Base-by-base conservation (phyloP, 1,140 invertebrate genomes). In the Eriosoma lanigerum region DNA sequence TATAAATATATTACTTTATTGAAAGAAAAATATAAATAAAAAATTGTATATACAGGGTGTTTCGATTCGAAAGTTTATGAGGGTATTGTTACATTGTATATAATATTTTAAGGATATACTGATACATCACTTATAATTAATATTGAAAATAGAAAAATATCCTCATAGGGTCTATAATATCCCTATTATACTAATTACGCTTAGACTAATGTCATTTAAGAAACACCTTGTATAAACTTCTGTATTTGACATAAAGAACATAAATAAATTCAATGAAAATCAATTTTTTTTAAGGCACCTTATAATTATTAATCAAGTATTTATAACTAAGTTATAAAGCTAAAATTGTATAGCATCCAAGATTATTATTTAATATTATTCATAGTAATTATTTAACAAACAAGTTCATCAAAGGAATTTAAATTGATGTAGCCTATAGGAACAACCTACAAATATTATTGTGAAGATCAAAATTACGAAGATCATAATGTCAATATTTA, bases 261-360 rank as follows among this genome's bases (percentile, higher is more conserved):
- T 17, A 48, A 50, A 50, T 5, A 26, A 48, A 48, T 9, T 48
- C 12, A 32, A 46, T 0, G 0, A 66, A 44, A 66, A 66, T 66
- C n/a, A 38, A 17, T 48, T 62, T 10, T 48, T n/a, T n/a, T 26
- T 72, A 72, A 72, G 68, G 68, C 68, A 72, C 68, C 68, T 72
- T 50, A 72, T 72, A 50, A 50, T 48, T 17, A 70, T 72, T 29
- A 29, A 38, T 38, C n/a, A n/a, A n/a, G n/a, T n/a, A n/a, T 38
- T 38, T 38, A 38, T 8, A 38, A 38, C 32, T 4, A 38, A 38
- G 32, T 38, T 19, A 72, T 46, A 29, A 50, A 52, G 17, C 46
- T 29, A 72, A 50, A 72, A 50, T 4, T 38, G 8, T 52, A 19
- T 50, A 72, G 46, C 12, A 52, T 46, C 68, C 21, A n/a, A 8